Percentiles rank a stretch among this genome's conserved stretches.
Conservation (phyloP, 1,140 invertebrate genomes). For the Chrysomallon squamiferum region DNA sequence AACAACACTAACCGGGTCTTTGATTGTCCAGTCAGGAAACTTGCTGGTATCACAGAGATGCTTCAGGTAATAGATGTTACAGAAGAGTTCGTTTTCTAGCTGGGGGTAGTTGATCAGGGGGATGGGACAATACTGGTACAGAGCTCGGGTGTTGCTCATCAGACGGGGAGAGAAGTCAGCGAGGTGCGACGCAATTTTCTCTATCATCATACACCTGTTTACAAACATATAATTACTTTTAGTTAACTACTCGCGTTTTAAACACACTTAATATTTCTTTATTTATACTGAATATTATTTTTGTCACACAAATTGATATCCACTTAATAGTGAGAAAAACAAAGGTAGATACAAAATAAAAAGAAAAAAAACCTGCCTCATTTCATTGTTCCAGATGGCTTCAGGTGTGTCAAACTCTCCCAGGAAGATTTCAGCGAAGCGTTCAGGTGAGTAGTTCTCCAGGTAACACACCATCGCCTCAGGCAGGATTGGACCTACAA, state of each 20-base stretch:
- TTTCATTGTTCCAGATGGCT: constrained; percentile 78
- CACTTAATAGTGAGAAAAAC: too few relatives aligned
- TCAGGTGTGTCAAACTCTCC: constrained; percentile 99
- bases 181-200: constrained; percentile 95
- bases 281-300: too few relatives aligned
- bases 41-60: constrained; percentile 90
- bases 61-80: constrained; percentile 97
- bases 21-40: constrained; percentile 97
- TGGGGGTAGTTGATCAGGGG: constrained; percentile 95
- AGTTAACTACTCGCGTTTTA: too few relatives aligned
- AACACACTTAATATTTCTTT: too few relatives aligned
- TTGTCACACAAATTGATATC: too few relatives aligned
- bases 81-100: constrained; percentile 95
- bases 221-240: too few relatives aligned
- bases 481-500: constrained; percentile 92
- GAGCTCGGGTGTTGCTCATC: constrained; percentile 89
- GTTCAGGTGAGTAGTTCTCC: constrained; percentile 97
- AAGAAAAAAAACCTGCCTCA: constrained; percentile 68
- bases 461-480: constrained; percentile 99
- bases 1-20: constrained; percentile 86
- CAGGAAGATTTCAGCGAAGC: constrained; percentile 98
- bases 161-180: constrained; percentile 95
- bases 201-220: constrained; percentile 86
- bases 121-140: constrained; percentile 97
- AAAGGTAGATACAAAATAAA: too few relatives aligned